phyloP scores from a whole-genome alignment of 2,888 invertebrate genomes.

The Apotomis capreana region DNA sequence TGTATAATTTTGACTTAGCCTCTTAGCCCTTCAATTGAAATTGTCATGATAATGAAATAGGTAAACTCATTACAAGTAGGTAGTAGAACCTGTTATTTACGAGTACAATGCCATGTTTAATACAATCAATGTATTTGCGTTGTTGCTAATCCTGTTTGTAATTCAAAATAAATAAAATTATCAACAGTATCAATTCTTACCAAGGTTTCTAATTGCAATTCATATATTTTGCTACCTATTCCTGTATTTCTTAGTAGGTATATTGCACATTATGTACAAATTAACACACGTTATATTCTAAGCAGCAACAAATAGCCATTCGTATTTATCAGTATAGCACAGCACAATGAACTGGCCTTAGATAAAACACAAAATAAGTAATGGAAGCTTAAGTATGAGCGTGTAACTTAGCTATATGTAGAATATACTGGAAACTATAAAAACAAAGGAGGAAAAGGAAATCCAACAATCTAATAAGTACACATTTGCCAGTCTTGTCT shows the following conservation, averaged over 20 bases:
- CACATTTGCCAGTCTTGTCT: too few relatives aligned
- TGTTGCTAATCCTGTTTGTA: background rate
- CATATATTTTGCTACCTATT: constrained; percentile 22
- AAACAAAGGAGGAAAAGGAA: too few relatives aligned
- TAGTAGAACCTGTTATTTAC: background rate
- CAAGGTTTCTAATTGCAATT: constrained; percentile 29
- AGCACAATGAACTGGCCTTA: constrained; percentile 1
- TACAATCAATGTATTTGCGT: background rate
- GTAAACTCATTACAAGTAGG: too few relatives aligned
- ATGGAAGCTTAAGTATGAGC: background rate
- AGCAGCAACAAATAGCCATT: background rate
- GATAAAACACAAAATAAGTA: constrained; percentile 13
- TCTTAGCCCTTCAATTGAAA: too few relatives aligned
- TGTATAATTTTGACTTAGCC: too few relatives aligned
- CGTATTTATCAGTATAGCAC: constrained; percentile 15
- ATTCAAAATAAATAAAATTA: constrained; percentile 2
- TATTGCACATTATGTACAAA: constrained; percentile 15
- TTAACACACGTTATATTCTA: constrained; percentile 1
- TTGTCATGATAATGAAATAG: too few relatives aligned
- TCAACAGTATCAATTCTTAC: background rate
- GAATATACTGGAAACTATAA: too few relatives aligned
- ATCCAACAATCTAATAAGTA: too few relatives aligned
- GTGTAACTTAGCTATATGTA: too few relatives aligned
- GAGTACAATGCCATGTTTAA: background rate
- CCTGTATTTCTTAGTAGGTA: background rate